Conservation (phyloP, 2,797 vertebrate species). For the Eulemur mongoz region DNA sequence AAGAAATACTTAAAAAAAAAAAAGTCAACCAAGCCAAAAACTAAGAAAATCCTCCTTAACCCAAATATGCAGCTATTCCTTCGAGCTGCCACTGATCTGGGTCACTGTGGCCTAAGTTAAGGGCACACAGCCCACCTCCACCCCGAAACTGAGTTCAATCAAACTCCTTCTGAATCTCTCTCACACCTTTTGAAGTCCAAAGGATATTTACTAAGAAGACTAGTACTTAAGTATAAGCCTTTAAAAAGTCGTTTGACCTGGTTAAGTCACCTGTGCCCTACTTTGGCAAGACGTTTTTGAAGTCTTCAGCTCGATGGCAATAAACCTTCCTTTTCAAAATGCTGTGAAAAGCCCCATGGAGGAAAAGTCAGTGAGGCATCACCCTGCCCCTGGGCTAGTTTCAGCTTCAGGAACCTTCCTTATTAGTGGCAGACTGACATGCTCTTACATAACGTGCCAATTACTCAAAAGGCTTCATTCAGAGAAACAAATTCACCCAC, state of each 20-base stretch:
- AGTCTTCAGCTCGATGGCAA: not conserved
- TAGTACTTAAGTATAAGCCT: slow-evolving; percentile 44
- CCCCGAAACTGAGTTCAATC: not conserved
- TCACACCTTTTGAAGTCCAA: slow-evolving; percentile 21
- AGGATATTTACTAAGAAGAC: slow-evolving; percentile 53
- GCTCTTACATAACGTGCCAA: not conserved
- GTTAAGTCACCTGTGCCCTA: slow-evolving; percentile 78
- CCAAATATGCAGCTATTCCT: not conserved
- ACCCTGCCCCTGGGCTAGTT: not conserved
- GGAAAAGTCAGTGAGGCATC: fast-evolving
- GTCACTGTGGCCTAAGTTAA: not conserved
- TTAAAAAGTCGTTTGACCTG: slow-evolving; percentile 69
- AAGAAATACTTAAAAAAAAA: not conserved
- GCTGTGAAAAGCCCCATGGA: fast-evolving
- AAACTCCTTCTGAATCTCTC: not conserved
- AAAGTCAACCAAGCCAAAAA: not conserved
- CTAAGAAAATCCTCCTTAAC: not conserved
- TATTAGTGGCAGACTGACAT: not conserved
- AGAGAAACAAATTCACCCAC: not conserved
- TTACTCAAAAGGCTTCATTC: not conserved
- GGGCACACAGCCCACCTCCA: not conserved
- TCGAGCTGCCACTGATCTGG: not conserved
- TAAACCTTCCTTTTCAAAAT: not conserved
- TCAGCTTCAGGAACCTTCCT: not conserved
- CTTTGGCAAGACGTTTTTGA: not conserved